A percentile compares a stretch with the other conserved stretches of the same genome.
These are phyloP conservation scores for Oreocharis arfaki DNA, from an alignment of 2,113 vertebrate genomes.

Conservation along the genomic window DNA sequence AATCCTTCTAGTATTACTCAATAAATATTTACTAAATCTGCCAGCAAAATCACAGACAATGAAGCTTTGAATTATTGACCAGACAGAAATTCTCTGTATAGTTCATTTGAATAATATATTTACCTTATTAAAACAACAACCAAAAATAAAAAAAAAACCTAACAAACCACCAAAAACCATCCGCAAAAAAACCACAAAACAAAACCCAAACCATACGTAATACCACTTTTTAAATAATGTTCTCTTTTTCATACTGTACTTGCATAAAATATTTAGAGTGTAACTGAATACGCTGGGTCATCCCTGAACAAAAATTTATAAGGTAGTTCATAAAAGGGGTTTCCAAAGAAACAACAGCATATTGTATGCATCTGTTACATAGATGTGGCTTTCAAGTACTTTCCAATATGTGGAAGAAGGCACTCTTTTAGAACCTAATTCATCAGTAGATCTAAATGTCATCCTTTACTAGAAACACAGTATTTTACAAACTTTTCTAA, in stretches of 20 bases:
- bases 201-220: neutral
- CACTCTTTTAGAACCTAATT: neutral
- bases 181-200: neutral
- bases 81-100: neutral
- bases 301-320: neutral
- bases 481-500: neutral
- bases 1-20: neutral
- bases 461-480: neutral
- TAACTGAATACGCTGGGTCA: neutral
- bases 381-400: neutral
- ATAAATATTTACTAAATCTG: neutral
- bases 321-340: neutral
- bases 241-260: neutral
- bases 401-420: neutral
- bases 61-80: neutral
- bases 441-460: neutral
- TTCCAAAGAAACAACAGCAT: neutral
- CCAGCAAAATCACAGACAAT: neutral
- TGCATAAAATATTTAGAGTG: neutral
- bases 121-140: neutral
- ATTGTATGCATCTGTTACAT: neutral
- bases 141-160: too few species aligned
- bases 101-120: neutral
- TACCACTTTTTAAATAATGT: neutral
- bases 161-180: neutral